A percentile compares a stretch with the other conserved stretches of the same genome.
phyloP scores from a whole-genome alignment of 2,113 vertebrate genomes.

The Larimichthys crocea region DNA sequence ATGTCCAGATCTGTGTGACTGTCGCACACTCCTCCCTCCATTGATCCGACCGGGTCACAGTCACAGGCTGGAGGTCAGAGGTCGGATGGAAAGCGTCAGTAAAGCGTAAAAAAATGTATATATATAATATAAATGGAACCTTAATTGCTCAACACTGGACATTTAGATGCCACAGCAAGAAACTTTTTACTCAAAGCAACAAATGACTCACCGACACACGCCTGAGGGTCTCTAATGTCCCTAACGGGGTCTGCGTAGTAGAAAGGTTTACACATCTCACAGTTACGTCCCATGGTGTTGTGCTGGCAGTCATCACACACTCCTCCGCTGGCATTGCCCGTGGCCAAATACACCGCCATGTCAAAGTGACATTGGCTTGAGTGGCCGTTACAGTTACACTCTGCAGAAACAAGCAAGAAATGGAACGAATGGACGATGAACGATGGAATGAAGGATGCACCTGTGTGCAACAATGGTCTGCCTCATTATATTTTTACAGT shows the following conservation, averaged over 20 bases:
- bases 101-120: no score
- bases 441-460: neutral
- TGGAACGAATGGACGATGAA: no score
- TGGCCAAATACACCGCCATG: constrained; percentile 92
- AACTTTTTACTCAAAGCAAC: neutral
- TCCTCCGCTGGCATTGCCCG: constrained; percentile 89
- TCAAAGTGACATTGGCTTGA: constrained; percentile 91
- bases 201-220: constrained; percentile 86
- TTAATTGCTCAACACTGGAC: no score
- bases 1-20: constrained; percentile 83
- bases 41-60: constrained; percentile 87
- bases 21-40: constrained; percentile 88
- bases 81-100: neutral
- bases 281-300: constrained; percentile 87
- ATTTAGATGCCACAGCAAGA: neutral
- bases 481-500: no score
- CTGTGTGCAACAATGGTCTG: neutral
- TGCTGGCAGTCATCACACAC: constrained; percentile 87
- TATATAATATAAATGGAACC: no score
- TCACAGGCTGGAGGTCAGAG: constrained; percentile 83
- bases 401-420: constrained; percentile 68
- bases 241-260: constrained; percentile 84
- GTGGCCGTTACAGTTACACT: constrained; percentile 92
- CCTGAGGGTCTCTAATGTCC: constrained; percentile 86
- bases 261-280: constrained; percentile 88